These are phyloP conservation scores for Resseliella maxima DNA, from an alignment of 2,888 invertebrate species.

Conservation along the genomic window DNA sequence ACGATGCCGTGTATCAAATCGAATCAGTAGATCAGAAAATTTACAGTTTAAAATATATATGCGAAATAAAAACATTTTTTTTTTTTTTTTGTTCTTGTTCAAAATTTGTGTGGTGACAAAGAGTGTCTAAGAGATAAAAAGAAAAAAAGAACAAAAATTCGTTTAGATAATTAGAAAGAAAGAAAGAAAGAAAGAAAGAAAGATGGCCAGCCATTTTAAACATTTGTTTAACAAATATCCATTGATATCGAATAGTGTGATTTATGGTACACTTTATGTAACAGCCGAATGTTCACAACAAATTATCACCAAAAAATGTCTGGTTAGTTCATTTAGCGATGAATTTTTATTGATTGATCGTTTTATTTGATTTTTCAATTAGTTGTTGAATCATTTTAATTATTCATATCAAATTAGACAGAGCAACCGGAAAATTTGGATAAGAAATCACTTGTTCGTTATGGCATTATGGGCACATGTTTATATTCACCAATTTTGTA, in stretches of 20 bases:
- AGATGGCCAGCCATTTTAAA: conserved; percentile 57
- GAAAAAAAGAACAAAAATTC: neutral
- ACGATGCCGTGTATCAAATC: too few relatives aligned
- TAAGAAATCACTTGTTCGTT: conserved; percentile 70
- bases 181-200: neutral
- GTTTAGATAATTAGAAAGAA: neutral
- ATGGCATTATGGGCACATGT: conserved; percentile 72
- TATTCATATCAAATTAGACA: conserved; percentile 56
- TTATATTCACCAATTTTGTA: conserved; percentile 73
- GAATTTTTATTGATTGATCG: neutral
- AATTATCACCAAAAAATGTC: conserved; percentile 74
- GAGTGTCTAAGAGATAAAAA: too few relatives aligned
- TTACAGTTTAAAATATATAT: too few relatives aligned
- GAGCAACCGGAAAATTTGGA: conserved; percentile 68
- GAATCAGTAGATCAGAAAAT: too few relatives aligned
- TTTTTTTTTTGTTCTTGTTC: too few relatives aligned
- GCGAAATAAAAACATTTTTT: too few relatives aligned
- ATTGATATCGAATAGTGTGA: conserved; percentile 70
- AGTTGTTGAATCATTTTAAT: too few relatives aligned
- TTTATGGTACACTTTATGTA: conserved; percentile 82
- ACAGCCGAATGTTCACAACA: conserved; percentile 86
- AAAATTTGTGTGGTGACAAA: too few relatives aligned
- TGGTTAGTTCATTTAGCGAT: conserved; percentile 70
- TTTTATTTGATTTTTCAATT: too few relatives aligned
- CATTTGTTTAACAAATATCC: conserved; percentile 69